phyloP scores from a whole-genome alignment of 1,140 invertebrate genomes.

The Heliconius nattereri region DNA sequence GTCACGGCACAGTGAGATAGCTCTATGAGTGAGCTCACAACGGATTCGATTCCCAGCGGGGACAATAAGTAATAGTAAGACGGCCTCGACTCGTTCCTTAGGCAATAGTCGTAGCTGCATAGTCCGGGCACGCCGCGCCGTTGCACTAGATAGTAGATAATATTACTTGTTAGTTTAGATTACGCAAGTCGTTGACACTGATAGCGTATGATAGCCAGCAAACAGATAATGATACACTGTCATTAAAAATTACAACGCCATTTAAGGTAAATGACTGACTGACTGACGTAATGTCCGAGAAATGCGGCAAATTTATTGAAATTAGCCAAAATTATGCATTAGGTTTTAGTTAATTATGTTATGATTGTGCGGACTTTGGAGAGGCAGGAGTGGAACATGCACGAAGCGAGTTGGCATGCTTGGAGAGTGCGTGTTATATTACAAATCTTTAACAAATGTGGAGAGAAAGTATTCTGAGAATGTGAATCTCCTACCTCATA shows the following conservation, averaged over 20 bases:
- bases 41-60: too few species aligned
- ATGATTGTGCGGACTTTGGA: too few species aligned
- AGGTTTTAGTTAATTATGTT: neutral
- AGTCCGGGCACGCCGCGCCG: neutral
- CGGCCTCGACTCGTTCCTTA: too few species aligned
- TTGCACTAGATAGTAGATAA: neutral
- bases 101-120: neutral
- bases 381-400: too few species aligned
- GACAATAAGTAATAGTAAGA: too few species aligned
- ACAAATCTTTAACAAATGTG: neutral
- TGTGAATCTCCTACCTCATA: neutral
- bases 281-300: neutral
- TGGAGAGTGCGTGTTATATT: slow-evolving; percentile 22
- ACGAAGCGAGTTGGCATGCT: neutral
- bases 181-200: slow-evolving; percentile 68
- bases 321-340: too few species aligned
- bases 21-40: too few species aligned
- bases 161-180: slow-evolving; percentile 56
- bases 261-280: slow-evolving; percentile 18
- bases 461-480: slow-evolving; percentile 4
- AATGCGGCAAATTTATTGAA: neutral
- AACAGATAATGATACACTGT: slow-evolving; percentile 58
- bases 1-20: neutral
- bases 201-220: slow-evolving; percentile 49
- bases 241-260: slow-evolving; percentile 46